Base-by-base conservation (phyloP, 92 coral and sea anemone species). In the Epizoanthus illoricatus region DNA sequence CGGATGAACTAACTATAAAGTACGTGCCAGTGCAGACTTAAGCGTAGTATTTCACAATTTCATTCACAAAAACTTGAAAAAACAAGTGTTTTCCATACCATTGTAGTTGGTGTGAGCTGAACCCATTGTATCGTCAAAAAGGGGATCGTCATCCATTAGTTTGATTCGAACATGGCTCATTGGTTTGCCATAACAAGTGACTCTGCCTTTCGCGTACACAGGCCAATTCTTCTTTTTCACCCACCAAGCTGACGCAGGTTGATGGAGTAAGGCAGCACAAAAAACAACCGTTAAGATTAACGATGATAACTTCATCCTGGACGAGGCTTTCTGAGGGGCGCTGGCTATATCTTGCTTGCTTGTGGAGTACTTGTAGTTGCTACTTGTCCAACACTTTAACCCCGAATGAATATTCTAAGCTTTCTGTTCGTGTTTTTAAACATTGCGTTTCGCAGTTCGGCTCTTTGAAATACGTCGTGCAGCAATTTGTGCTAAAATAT, bases 141-240 rank as follows among this genome's bases (percentile, higher is more conserved):
- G 6, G 2, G 33, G 33, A 83, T 83, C 86, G 39, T 60, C 45
- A 41, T 83, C 86, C 81, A 71, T 83, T 7, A 83, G 81, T 60
- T 40, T 13, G 47, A 83, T 18, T 3, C 23, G 2, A 12, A 83
- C 86, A 43, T 72, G 33, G 5, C 80, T 73, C 86, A 83, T 83
- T 39, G 86, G 71, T 45, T 83, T 7, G 0, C 81, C 86, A 21
- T 83, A 4, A 57, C 86, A 83, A 0, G 86, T 83, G 3, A 83
- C 81, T 71, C 54, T 33, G 5, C 86, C 86, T 9, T 7, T 19
- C n/a, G 71, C 81, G 7, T 17, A 11, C 47, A 73, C 81, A 10
- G 64, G 80, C 80, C 86, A 83, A 58, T 83, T 57, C 59, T 73
- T 83, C 59, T 73, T 83, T 60, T 8, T 83, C 36, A 52, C 45